Conservation (phyloP, 1,140 invertebrate genomes). For the Camponotus vicinus region DNA sequence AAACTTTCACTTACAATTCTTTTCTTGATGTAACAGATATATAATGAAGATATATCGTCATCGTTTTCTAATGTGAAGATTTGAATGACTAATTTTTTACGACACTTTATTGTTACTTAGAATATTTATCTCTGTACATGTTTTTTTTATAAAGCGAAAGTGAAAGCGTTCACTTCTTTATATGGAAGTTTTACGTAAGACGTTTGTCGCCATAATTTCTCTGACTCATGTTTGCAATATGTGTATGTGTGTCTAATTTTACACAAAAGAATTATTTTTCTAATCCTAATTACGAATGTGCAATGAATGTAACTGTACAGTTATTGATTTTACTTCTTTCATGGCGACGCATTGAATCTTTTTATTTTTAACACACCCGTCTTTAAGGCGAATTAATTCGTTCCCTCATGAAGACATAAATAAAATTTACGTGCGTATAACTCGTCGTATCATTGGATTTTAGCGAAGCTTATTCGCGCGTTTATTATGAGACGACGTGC, state of each 20-base stretch:
- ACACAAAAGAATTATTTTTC: neutral
- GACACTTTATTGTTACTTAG: too few species aligned
- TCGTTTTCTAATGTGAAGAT: neutral
- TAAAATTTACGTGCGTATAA: neutral
- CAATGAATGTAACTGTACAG: neutral
- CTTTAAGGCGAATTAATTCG: neutral
- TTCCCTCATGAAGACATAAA: neutral
- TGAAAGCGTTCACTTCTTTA: neutral
- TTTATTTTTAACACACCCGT: neutral
- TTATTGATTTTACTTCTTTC: too few species aligned
- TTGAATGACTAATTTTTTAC: too few species aligned
- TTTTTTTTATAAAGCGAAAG: neutral
- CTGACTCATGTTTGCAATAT: neutral
- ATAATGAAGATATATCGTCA: neutral
- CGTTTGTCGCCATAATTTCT: neutral
- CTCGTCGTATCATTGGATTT: conserved; percentile 17
- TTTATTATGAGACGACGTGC: conserved; percentile 34
- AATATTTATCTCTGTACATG: neutral
- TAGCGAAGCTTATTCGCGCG: neutral
- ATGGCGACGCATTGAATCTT: neutral
- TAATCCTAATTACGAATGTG: neutral
- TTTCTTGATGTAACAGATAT: neutral
- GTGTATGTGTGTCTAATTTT: neutral
- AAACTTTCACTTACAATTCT: neutral
- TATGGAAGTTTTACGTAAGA: neutral